A percentile compares a stretch with the other conserved stretches of the same genome.
These are phyloP conservation scores for Xiphias gladius DNA, from an alignment of 2,113 vertebrate species.

Conservation along the genomic window DNA sequence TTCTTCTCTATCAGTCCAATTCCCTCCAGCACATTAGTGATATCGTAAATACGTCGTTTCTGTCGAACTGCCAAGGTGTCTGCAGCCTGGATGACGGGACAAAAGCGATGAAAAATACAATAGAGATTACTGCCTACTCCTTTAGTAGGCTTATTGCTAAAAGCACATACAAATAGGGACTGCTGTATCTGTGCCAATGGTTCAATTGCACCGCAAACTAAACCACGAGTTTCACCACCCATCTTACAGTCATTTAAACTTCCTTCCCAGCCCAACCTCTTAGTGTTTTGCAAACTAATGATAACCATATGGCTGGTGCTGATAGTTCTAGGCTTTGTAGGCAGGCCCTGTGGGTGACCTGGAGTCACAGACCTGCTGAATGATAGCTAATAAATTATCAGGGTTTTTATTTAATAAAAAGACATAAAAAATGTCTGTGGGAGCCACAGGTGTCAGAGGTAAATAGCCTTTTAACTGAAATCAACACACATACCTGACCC, in stretches of 20 bases:
- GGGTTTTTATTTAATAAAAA: neutral
- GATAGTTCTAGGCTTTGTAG: slow-evolving; percentile 35
- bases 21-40: slow-evolving; percentile 98
- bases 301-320: slow-evolving; percentile 53
- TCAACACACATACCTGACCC: neutral
- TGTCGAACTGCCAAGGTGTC: slow-evolving; percentile 97
- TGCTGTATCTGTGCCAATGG: neutral
- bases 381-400: neutral
- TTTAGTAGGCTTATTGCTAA: neutral
- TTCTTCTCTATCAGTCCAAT: slow-evolving; percentile 99
- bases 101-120: slow-evolving; percentile 10
- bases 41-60: slow-evolving; percentile 98
- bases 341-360: neutral
- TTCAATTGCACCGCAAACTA: neutral
- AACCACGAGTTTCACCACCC: neutral
- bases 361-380: neutral
- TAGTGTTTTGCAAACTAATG: slow-evolving; percentile 26
- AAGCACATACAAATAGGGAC: neutral
- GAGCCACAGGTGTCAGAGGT: neutral
- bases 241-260: neutral
- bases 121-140: neutral
- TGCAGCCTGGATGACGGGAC: slow-evolving; percentile 87
- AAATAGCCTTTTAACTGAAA: neutral
- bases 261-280: slow-evolving; percentile 12
- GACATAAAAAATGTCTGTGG: neutral